Evolutionary conservation across 2,888 invertebrate genomes (phyloP), one percentile per base, ranked within the genome.

Genomic region (Cepaea hortensis): DNA sequence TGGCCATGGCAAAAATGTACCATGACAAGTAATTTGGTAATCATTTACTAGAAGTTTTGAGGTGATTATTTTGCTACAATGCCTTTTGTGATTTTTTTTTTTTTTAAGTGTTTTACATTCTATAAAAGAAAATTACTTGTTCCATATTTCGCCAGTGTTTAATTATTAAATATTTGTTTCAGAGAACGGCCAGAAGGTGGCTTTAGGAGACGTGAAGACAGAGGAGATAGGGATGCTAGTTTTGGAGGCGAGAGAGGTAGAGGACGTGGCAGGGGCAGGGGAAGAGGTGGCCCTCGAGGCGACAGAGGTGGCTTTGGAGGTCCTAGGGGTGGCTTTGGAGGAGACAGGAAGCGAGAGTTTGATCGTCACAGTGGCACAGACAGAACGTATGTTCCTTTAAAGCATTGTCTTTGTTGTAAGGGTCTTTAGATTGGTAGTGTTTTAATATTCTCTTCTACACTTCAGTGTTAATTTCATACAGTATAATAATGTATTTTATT

Each of bases 281-380:
- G 87, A 55, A 87, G 87, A 72, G 88, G 88, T 77, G 81, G 85
- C 1, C 81, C 88, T 75, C 90, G 89, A 55, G 83, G 85, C 0
- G 84, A 89, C 35, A 88, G 90, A 50, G 89, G 90, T 35, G 87
- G 90, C 55, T 86, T 90, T 77, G 88, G 90, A 77, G 90, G 89
- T 0, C 86, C 91, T 20, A 80, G 88, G n/a, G 76, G 88, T 50
- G 84, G 91, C 35, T 89, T 91, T 61, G 89, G 91, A 35, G 92
- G 96, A 96, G 97, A 97, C 93, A 96, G 96, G 91, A 96, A 97
- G 93, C 97, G 97, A 90, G 98, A 98, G 95, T 98, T 97, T 94
- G 98, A 98, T 95, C 96, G 98, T 91, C 97, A 98, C 95, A 98
- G 98, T 92, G 98, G 98, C 91, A 98, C 98, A 88, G 98, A 98